phyloP scores from a whole-genome alignment of 2,797 vertebrate genomes.

The Sciurus vulgaris region DNA sequence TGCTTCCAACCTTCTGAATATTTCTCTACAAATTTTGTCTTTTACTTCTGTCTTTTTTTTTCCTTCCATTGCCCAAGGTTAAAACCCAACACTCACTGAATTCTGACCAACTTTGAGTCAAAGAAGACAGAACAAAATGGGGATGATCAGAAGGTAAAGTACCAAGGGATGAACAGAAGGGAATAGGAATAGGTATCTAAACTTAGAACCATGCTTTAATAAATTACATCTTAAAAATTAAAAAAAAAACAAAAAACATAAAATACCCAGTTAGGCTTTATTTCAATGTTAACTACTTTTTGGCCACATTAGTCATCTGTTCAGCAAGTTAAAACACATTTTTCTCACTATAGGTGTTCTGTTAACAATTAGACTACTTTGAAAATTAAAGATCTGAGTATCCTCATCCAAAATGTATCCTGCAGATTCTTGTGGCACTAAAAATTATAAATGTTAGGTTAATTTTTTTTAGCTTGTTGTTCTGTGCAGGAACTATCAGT shows the following conservation, averaged over 20 bases:
- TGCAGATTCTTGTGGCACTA: not conserved
- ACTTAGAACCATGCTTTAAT: slow-evolving; percentile 3
- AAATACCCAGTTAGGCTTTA: not conserved
- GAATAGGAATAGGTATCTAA: not conserved
- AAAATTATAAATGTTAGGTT: not conserved
- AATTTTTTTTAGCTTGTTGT: not conserved
- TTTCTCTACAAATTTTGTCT: slow-evolving; percentile 45
- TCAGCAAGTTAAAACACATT: slow-evolving; percentile 50
- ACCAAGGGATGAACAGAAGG: not conserved
- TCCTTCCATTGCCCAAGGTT: slow-evolving; percentile 15
- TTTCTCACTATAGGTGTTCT: slow-evolving; percentile 30
- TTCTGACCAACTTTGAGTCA: slow-evolving; percentile 11
- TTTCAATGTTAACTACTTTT: slow-evolving; percentile 45
- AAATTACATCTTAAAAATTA: slow-evolving; percentile 1
- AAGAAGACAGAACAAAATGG: slow-evolving; percentile 10
- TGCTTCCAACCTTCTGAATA: slow-evolving; percentile 6
- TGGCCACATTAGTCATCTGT: slow-evolving; percentile 12
- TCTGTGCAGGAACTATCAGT: not conserved
- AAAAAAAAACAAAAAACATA: not conserved
- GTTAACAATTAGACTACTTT: slow-evolving; percentile 35
- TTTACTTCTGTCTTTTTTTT: slow-evolving; percentile 25
- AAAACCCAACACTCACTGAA: slow-evolving; percentile 1
- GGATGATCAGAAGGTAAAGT: not conserved
- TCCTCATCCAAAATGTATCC: not conserved
- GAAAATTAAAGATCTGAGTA: slow-evolving; percentile 23